Base-by-base conservation (phyloP, 1,140 invertebrate species). In the Lordiphosa clarofinis region DNA sequence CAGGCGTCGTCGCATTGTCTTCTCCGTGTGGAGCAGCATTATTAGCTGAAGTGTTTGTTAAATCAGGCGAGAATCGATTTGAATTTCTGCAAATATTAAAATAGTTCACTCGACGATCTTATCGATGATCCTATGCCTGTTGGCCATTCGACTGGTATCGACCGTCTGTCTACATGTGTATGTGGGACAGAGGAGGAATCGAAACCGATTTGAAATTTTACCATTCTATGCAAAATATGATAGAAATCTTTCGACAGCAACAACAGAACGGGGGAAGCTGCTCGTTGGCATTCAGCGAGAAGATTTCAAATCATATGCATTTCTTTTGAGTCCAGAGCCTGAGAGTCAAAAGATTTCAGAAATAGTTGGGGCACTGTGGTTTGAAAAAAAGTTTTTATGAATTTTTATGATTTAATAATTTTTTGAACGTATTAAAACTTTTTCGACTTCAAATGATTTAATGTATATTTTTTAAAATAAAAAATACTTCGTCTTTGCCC, bases 201-300 rank as follows among this genome's bases (percentile, higher is more conserved):
- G 33, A 11, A 48, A 24, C 35, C 47, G 5, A 36, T 28, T 24
- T 35, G 33, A 49, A 70, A 75, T 74, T 68, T 57, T 43, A 54
- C 57, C 78, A 82, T 82, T 82, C 76, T 82, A 82, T 82, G 76
- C 76, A 76, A 82, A 82, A 82, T 82, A 82, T 82, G 76, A 82
- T 82, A 72, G 73, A 76, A 82, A 82, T 82, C 76, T 84, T 21
- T 36, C 19, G 28, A 21, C 38, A 9, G 4, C 15, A 7, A 38
- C 15, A 7, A 38, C 46, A 56, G 36, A 37, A 9, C 15, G 33
- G 15, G 28, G 28, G 4, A 21, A 38, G 38, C 49, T 50, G 36
- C 56, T 57, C 35, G 43, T 81, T 84, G 67, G 62, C 48, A 84
- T 81, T 84, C 68, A 43, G 58, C 64, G 76, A 46, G 63, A 64